Evolutionary conservation across 2,888 invertebrate species (phyloP).

Genomic region (Agriopis aurantiaria): DNA sequence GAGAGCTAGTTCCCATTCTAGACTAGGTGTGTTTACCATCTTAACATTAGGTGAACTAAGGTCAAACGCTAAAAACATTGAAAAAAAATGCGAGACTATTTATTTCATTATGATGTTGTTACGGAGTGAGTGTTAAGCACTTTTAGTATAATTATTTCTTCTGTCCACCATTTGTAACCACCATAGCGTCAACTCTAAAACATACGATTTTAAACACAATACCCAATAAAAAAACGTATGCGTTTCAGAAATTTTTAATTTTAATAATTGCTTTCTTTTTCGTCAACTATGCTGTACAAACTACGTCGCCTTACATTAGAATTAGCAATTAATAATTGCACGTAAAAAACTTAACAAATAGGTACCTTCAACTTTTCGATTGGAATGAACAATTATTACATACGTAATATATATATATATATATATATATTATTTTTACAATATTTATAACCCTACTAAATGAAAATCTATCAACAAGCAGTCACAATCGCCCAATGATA

Average conservation of each 20-base stretch:
- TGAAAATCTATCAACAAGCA: conserved; percentile 84
- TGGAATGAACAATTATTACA: conserved; percentile 86
- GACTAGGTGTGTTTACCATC: too few species aligned
- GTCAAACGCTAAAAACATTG: too few species aligned
- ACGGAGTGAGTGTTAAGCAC: too few species aligned
- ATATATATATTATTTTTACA: conserved; percentile 71
- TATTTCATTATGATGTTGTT: too few species aligned
- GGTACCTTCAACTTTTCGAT: conserved; percentile 84
- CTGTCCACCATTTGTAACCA: too few species aligned
- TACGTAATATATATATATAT: conserved; percentile 69
- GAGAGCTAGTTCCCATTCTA: too few species aligned
- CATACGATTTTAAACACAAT: too few species aligned
- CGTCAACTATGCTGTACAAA: conserved; percentile 86
- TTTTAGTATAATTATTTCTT: too few species aligned
- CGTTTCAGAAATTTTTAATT: conserved; percentile 85
- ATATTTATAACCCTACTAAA: conserved; percentile 82
- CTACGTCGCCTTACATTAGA: conserved; percentile 84
- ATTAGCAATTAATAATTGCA: conserved; percentile 87
- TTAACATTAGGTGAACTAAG: too few species aligned
- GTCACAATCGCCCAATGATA: conserved; percentile 87
- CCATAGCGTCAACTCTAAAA: not conserved
- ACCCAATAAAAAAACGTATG: conserved; percentile 56
- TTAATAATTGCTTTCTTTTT: conserved; percentile 86
- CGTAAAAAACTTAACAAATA: conserved; percentile 87
- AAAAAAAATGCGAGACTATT: too few species aligned